A percentile compares a stretch with the other conserved stretches of the same genome.
phyloP scores from a whole-genome alignment of 2,888 invertebrate species.

The Eupeodes latifasciatus region DNA sequence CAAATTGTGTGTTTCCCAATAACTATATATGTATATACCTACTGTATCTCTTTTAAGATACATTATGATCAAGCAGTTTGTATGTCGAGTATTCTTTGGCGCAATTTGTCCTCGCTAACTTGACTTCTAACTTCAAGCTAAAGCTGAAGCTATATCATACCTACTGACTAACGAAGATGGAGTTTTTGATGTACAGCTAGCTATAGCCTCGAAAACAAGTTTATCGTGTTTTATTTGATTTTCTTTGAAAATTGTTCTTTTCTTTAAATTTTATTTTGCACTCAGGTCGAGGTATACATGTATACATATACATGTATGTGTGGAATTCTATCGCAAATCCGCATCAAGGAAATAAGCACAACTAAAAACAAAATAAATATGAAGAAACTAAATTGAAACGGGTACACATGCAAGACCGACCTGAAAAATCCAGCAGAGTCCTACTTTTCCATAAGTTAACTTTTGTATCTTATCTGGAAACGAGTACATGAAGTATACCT shows the following conservation, averaged over 20 bases:
- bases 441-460: constrained; percentile 37
- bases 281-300: constrained; percentile 7
- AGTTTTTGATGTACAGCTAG: constrained; percentile 7
- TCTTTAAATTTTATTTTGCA: constrained; percentile 7
- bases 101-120: constrained; percentile 53
- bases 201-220: constrained; percentile 45
- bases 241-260: constrained; percentile 13
- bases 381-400: not conserved
- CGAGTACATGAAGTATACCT: not conserved
- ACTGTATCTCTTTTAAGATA: too few relatives aligned
- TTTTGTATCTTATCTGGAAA: constrained; percentile 20
- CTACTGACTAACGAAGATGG: constrained; percentile 2
- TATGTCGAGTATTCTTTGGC: constrained; percentile 38
- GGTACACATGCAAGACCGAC: constrained; percentile 36
- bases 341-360: not conserved
- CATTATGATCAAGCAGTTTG: constrained; percentile 29
- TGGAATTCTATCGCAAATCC: constrained; percentile 38
- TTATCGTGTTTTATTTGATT: constrained; percentile 55
- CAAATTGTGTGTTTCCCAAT: constrained; percentile 17
- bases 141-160: not conserved
- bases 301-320: not conserved
- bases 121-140: constrained; percentile 12
- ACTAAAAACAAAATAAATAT: constrained; percentile 10
- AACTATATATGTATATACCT: not conserved
- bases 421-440: constrained; percentile 42